These are phyloP conservation scores for Petrolisthes manimaculis DNA, from an alignment of 2,888 invertebrate species.

Conservation along the genomic window DNA sequence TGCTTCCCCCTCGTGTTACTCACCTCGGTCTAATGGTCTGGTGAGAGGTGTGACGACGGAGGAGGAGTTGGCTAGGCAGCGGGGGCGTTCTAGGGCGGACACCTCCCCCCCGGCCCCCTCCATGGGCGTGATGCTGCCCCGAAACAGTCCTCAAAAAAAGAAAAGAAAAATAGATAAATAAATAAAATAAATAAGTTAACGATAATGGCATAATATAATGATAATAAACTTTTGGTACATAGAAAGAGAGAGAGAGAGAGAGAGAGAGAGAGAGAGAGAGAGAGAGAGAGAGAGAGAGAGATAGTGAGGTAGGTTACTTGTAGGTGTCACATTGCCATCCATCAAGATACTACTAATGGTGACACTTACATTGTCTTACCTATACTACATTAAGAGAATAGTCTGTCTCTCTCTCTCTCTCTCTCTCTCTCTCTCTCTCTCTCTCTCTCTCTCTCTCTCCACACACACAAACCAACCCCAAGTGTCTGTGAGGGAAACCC, in stretches of 20 bases:
- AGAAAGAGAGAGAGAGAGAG: background rate
- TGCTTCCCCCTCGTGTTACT: background rate
- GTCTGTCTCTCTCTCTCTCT: background rate
- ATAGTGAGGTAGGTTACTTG: background rate
- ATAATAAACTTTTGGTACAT: background rate
- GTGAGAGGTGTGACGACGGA: constrained; percentile 27
- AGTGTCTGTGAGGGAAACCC: background rate
- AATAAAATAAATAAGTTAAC: background rate
- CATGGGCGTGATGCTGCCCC: constrained; percentile 55
- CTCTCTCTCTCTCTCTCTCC: constrained; percentile 32
- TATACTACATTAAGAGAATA: background rate
- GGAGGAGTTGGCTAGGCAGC: constrained; percentile 41
- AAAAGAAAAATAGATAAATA: background rate
- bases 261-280: background rate
- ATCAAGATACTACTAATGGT: background rate
- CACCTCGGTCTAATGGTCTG: constrained; percentile 41
- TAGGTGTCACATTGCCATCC: background rate
- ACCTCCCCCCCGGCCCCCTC: constrained; percentile 40
- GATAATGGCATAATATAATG: background rate
- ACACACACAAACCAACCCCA: too few species aligned
- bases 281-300: background rate
- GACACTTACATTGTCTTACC: background rate
- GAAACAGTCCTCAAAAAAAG: constrained; percentile 40
- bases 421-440: constrained; percentile 20
- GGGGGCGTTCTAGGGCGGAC: constrained; percentile 52